phyloP scores from a whole-genome alignment of 2,797 vertebrate genomes.

The Nannoperca australis region DNA sequence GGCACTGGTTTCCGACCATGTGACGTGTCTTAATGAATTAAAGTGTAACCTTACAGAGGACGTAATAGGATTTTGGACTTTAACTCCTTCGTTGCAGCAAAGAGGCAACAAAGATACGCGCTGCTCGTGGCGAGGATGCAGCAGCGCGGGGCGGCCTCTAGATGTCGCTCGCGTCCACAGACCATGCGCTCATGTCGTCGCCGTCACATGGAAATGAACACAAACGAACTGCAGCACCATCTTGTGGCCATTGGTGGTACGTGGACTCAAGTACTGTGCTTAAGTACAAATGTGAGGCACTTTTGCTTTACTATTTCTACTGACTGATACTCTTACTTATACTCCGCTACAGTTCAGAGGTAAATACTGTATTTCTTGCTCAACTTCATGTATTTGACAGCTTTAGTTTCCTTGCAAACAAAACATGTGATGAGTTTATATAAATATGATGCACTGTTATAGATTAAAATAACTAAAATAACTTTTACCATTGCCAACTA shows the following conservation, averaged over 20 bases:
- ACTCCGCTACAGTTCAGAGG: background rate
- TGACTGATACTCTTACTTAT: background rate
- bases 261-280: background rate
- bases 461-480: background rate
- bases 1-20: slow-evolving; percentile 32
- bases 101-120: rapidly evolving
- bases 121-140: background rate
- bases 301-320: background rate
- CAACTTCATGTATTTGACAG: background rate
- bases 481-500: background rate
- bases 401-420: too few relatives aligned
- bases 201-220: background rate
- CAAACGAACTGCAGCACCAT: background rate
- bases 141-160: background rate
- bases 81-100: slow-evolving; percentile 48
- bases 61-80: slow-evolving; percentile 73
- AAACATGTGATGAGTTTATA: background rate
- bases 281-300: background rate
- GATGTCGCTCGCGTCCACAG: slow-evolving; percentile 25
- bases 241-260: background rate
- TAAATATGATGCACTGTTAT: background rate
- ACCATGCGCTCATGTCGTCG: background rate
- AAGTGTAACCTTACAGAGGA: slow-evolving; percentile 16
- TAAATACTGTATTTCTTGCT: background rate
- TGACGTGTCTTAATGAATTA: slow-evolving; percentile 59